Conservation (phyloP, 2,113 vertebrate genomes). For the Galbula dea region DNA sequence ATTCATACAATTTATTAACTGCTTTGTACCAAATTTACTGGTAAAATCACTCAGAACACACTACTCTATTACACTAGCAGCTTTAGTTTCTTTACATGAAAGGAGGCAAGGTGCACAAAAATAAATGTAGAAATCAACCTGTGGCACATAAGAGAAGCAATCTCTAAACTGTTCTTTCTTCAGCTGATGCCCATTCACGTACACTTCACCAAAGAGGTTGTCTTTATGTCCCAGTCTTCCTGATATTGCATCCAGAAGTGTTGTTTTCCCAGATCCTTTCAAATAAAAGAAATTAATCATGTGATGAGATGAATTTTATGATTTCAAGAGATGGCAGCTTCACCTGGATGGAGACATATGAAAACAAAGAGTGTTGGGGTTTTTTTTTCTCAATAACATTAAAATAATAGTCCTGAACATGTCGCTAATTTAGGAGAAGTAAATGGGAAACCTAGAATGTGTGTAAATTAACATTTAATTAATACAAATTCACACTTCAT, state of each 20-base stretch:
- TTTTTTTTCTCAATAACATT: not conserved
- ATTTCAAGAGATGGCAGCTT: not conserved
- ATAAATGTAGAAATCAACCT: conserved; percentile 74
- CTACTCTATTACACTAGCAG: not conserved
- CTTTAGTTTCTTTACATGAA: not conserved
- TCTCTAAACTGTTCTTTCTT: conserved; percentile 86
- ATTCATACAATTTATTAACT: not conserved
- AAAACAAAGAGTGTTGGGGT: not conserved
- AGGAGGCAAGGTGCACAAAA: not conserved
- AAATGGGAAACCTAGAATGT: not conserved
- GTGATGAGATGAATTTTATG: not conserved
- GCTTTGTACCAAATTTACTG: not conserved
- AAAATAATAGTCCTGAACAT: not conserved
- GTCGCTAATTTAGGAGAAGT: not conserved
- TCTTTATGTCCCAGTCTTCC: conserved; percentile 80
- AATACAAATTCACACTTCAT: not conserved
- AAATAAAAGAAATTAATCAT: not conserved
- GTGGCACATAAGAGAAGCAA: conserved; percentile 93
- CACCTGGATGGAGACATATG: not conserved
- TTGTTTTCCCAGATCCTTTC: conserved; percentile 93
- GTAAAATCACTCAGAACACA: not conserved
- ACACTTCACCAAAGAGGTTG: conserved; percentile 82
- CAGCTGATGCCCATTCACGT: conserved; percentile 82
- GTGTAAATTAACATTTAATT: not conserved
- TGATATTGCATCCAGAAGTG: conserved; percentile 87